A percentile compares a stretch with the other conserved stretches of the same genome.
Evolutionary conservation across 2,797 vertebrate genomes (phyloP).

Genomic region (Discoglossus pictus): DNA sequence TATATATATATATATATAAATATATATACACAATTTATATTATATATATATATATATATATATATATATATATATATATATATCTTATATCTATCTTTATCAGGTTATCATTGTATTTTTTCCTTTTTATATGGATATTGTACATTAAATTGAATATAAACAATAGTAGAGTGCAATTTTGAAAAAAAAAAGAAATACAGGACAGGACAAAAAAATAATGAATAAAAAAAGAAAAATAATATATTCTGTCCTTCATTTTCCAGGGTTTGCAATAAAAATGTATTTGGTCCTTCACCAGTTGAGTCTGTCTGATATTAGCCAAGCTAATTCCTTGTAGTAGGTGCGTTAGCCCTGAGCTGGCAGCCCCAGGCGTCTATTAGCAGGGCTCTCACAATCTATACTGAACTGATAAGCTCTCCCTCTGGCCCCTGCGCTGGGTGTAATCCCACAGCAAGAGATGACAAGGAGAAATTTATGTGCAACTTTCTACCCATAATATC

Average conservation of each 20-base stretch:
- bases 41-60: too few relatives aligned
- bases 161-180: too few relatives aligned
- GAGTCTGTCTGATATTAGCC: conserved; percentile 73
- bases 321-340: conserved; percentile 79
- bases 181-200: conserved; percentile 9
- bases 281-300: conserved; percentile 65
- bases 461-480: conserved; percentile 85
- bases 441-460: conserved; percentile 77
- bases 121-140: too few relatives aligned
- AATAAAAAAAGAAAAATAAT: conserved; percentile 6
- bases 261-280: conserved; percentile 62
- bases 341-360: conserved; percentile 78
- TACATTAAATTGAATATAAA: too few relatives aligned
- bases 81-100: too few relatives aligned
- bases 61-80: too few relatives aligned
- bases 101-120: too few relatives aligned
- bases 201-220: conserved; percentile 2
- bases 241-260: conserved; percentile 51
- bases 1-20: too few relatives aligned
- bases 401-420: conserved; percentile 78
- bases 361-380: conserved; percentile 79
- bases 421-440: conserved; percentile 74
- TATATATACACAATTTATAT: too few relatives aligned
- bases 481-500: conserved; percentile 85
- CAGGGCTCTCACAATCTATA: conserved; percentile 77